Base-by-base conservation (phyloP, 53 echinoderm and acorn worm genomes). In the Antedon mediterranea region DNA sequence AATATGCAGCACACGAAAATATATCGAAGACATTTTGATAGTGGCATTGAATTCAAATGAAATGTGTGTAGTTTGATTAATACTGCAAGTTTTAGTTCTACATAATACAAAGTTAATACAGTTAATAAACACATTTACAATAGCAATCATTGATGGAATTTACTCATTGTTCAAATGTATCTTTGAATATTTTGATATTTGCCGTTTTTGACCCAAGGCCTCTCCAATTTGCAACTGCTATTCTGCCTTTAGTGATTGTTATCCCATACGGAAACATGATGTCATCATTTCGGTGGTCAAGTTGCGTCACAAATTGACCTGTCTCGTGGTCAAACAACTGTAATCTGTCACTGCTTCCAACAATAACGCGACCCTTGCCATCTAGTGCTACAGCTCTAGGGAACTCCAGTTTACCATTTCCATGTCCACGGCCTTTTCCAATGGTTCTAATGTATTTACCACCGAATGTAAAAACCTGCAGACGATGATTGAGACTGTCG, bases 371-470 rank as follows among this genome's bases (percentile, higher is more conserved):
- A 89, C 89, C 29, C 28, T 78, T 78, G 34, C 78, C 88, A 80
- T 85, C 90, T 89, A 93, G 29, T 34, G 77, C 43, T 85, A 74
- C 72, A 82, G 77, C 73, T 76, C 85, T 80, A 75, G 43, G 34
- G 71, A 73, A 71, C 71, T 71, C 31, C 28, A 76, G 20, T 33
- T 28, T 76, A 32, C 41, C 34, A 32, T 31, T 32, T 31, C 71
- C 28, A 23, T 70, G 71, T 34, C 72, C 72, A 71, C 72, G 15
- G 23, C 79, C 30, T 3, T 72, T 15, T 71, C 71, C 71, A 79
- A 71, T 32, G 79, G 72, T 57, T 26, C 57, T 57, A 26, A 57
- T 2, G 23, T 18, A 57, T 18, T 57, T 57, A 3, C 57, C 57
- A 57, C 23, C 57, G 23, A 15, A 23, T 26, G 9, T 57, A 26